phyloP scores from a whole-genome alignment of 2,888 invertebrate genomes.

The Apantesis nais region DNA sequence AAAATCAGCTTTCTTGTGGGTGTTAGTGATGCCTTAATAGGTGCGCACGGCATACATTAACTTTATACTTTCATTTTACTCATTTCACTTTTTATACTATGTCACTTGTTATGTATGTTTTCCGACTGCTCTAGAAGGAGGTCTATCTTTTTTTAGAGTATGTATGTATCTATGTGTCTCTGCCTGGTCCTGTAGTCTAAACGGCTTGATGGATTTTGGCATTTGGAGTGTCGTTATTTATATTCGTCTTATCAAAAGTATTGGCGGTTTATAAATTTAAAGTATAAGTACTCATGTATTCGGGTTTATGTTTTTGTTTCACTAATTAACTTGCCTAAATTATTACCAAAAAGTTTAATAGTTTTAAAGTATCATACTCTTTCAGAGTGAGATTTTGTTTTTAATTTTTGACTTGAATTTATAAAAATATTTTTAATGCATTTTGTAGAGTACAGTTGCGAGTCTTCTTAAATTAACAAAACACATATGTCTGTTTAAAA shows the following conservation, averaged over 20 bases:
- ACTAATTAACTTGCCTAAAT: no score
- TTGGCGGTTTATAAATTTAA: no score
- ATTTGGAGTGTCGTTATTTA: not conserved
- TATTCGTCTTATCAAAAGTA: no score
- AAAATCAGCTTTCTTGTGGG: not conserved
- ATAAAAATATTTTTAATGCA: not conserved
- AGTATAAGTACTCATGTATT: no score
- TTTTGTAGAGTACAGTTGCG: not conserved
- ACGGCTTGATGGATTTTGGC: not conserved
- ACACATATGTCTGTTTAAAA: not conserved
- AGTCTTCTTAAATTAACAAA: not conserved
- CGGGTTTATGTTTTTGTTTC: no score
- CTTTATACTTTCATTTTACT: not conserved
- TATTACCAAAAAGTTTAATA: no score
- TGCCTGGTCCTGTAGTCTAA: not conserved
- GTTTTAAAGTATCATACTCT: no score
- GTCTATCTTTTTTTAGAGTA: not conserved
- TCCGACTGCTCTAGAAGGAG: no score
- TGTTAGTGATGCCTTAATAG: not conserved
- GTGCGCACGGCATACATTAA: not conserved
- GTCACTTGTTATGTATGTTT: not conserved
- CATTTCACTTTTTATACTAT: not conserved
- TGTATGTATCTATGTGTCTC: no score
- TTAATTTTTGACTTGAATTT: no score
- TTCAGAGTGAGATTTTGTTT: no score